phyloP scores from a whole-genome alignment of 2,888 invertebrate genomes.

The Tuberolachnus salignus region DNA sequence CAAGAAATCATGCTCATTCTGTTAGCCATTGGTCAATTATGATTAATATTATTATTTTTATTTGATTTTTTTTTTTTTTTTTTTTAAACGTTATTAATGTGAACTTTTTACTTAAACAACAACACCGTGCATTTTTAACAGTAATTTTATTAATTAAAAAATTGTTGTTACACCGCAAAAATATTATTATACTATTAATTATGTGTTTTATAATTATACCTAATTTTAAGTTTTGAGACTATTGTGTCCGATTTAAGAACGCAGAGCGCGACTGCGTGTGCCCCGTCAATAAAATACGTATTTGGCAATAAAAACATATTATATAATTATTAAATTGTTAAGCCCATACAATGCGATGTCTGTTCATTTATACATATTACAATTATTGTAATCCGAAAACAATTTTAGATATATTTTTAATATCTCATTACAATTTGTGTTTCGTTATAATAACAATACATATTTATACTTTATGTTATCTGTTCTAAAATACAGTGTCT shows the following conservation, averaged over 20 bases:
- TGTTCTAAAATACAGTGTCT: no score
- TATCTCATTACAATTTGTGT: no score
- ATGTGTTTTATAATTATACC: neutral
- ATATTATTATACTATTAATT: neutral
- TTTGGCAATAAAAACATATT: neutral
- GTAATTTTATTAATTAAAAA: neutral
- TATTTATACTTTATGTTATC: no score
- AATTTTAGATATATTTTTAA: no score
- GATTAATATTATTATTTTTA: neutral
- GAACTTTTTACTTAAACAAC: neutral
- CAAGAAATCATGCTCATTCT: slow-evolving; percentile 47
- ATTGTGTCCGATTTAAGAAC: slow-evolving; percentile 7
- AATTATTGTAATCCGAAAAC: neutral
- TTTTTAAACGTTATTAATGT: neutral
- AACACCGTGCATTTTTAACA: neutral
- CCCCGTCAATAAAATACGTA: neutral
- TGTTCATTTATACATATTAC: neutral
- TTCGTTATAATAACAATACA: no score
- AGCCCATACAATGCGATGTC: neutral
- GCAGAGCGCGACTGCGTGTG: no score
- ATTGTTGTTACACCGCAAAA: neutral
- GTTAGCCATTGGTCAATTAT: slow-evolving; percentile 33
- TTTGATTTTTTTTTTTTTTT: neutral
- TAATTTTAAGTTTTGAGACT: slow-evolving; percentile 23
- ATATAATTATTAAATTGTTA: slow-evolving; percentile 8